Conservation (phyloP, 2,113 vertebrate genomes). For the Eulemur macaco region DNA sequence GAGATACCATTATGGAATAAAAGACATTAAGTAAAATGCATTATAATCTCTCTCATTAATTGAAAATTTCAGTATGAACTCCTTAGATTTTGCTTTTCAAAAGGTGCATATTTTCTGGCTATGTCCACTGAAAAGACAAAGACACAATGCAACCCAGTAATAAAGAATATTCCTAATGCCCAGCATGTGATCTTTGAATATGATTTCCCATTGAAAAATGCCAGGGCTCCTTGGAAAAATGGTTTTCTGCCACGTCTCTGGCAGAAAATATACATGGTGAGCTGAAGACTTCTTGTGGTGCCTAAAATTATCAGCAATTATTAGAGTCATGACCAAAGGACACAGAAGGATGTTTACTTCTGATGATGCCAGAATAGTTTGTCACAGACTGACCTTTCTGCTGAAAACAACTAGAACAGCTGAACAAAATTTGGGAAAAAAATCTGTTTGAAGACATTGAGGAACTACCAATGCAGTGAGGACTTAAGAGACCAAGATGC, state of each 20-base stretch:
- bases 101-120: not conserved
- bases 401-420: not conserved
- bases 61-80: not conserved
- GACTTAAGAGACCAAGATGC: not conserved
- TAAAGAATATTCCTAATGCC: not conserved
- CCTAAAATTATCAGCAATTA: not conserved
- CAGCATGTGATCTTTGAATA: not conserved
- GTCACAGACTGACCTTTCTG: not conserved
- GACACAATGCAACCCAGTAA: not conserved
- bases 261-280: not conserved
- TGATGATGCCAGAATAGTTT: not conserved
- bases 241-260: not conserved
- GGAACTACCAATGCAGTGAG: not conserved
- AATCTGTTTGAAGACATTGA: not conserved
- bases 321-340: not conserved
- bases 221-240: not conserved
- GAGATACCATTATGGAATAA: not conserved
- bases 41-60: slow-evolving; percentile 19
- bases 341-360: not conserved
- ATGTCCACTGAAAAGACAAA: not conserved
- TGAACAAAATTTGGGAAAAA: not conserved
- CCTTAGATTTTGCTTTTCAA: not conserved
- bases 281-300: not conserved
- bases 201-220: not conserved
- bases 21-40: slow-evolving; percentile 7